Conservation (phyloP, 2,113 vertebrate genomes). For the Raja brachyura region DNA sequence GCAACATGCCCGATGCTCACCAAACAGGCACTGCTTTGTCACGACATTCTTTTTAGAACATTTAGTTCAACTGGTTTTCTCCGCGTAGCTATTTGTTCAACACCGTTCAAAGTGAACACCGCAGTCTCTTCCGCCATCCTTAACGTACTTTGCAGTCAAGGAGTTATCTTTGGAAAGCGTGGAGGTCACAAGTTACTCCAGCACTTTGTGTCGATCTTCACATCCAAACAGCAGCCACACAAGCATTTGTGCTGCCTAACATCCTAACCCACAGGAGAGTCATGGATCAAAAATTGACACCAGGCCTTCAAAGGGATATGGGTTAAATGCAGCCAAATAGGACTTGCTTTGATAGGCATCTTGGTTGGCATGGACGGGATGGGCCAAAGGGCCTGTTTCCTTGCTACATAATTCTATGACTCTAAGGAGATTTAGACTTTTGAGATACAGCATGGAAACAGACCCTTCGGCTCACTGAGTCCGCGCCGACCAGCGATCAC, state of each 20-base stretch:
- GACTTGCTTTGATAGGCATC: too few relatives aligned
- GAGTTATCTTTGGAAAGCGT: not conserved
- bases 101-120: not conserved
- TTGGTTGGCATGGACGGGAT: too few relatives aligned
- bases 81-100: not conserved
- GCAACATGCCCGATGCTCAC: not conserved
- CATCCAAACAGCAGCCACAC: not conserved
- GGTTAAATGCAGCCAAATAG: too few relatives aligned
- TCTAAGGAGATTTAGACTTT: too few relatives aligned
- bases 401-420: too few relatives aligned
- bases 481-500: too few relatives aligned
- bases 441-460: too few relatives aligned
- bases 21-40: not conserved
- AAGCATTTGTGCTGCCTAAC: not conserved
- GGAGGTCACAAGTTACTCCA: too few relatives aligned
- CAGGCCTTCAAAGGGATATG: not conserved
- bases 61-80: not conserved
- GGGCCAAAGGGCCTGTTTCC: too few relatives aligned
- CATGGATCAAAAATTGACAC: not conserved
- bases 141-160: not conserved
- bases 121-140: too few relatives aligned
- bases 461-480: too few relatives aligned
- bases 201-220: not conserved
- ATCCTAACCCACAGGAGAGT: not conserved
- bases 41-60: not conserved